phyloP scores from a whole-genome alignment of 2,888 invertebrate species.

The Eledone cirrhosa region DNA sequence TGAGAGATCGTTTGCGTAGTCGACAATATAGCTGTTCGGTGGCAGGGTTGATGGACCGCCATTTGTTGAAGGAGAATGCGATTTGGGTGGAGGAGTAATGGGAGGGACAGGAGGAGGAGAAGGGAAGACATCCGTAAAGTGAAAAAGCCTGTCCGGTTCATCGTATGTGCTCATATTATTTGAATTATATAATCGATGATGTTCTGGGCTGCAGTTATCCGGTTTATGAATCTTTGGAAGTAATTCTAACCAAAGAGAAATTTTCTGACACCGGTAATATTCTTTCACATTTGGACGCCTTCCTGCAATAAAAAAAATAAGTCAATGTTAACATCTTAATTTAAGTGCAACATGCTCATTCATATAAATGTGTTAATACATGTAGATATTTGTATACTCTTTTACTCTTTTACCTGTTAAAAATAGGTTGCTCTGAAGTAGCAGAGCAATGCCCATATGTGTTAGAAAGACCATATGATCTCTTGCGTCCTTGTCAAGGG shows the following conservation, averaged over 20 bases:
- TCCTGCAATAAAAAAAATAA: slow-evolving; percentile 72
- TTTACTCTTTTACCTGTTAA: too few species aligned
- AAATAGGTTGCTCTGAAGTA: too few species aligned
- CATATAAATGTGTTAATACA: too few species aligned
- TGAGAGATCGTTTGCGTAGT: slow-evolving; percentile 28
- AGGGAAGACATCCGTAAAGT: slow-evolving; percentile 44
- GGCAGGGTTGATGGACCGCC: not conserved
- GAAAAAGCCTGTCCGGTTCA: slow-evolving; percentile 77
- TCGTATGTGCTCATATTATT: slow-evolving; percentile 89
- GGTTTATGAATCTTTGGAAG: slow-evolving; percentile 88
- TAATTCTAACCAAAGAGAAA: slow-evolving; percentile 94
- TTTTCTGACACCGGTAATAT: slow-evolving; percentile 92
- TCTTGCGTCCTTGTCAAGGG: too few species aligned
- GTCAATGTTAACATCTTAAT: not conserved
- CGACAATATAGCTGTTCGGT: slow-evolving; percentile 26
- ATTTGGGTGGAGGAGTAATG: slow-evolving; percentile 38
- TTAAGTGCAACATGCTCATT: not conserved
- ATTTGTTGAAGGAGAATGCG: slow-evolving; percentile 27
- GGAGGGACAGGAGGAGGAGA: slow-evolving; percentile 59
- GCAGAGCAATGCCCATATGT: too few species aligned
- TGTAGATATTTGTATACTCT: too few species aligned
- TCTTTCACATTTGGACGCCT: slow-evolving; percentile 89
- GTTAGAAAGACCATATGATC: too few species aligned
- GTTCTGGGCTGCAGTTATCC: slow-evolving; percentile 82
- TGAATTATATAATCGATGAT: slow-evolving; percentile 84